Conservation (phyloP, 2,113 vertebrate species). For the Thermophis baileyi region DNA sequence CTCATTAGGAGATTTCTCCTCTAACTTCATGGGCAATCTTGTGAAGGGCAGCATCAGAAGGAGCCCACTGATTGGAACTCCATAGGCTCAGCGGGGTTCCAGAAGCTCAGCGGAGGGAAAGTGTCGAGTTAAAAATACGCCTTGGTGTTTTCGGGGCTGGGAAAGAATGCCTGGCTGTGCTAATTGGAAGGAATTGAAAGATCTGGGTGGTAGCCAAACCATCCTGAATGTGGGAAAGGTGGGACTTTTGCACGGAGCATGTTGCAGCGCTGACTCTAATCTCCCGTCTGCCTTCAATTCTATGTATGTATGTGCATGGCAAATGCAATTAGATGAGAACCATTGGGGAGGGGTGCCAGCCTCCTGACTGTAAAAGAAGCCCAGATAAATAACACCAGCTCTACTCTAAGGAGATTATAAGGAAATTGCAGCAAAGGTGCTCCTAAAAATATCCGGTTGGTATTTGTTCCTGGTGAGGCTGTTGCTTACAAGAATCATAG, state of each 20-base stretch:
- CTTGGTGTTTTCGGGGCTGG: slow-evolving; percentile 48
- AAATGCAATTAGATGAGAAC: slow-evolving; percentile 61
- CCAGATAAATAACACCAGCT: not conserved
- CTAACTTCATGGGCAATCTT: slow-evolving; percentile 65
- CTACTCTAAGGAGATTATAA: not conserved
- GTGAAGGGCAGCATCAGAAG: slow-evolving; percentile 66
- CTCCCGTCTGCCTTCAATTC: slow-evolving; percentile 34
- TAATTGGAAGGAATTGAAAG: slow-evolving; percentile 60
- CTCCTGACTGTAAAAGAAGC: slow-evolving; percentile 20
- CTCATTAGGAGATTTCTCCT: slow-evolving; percentile 62
- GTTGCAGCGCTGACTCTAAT: slow-evolving; percentile 56
- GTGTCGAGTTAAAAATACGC: slow-evolving; percentile 58
- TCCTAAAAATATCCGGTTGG: not conserved
- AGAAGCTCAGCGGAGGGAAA: slow-evolving; percentile 60
- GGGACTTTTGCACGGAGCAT: slow-evolving; percentile 50
- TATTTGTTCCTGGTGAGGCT: not conserved
- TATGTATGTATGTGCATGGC: slow-evolving; percentile 45
- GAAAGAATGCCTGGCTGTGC: slow-evolving; percentile 54
- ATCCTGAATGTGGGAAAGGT: slow-evolving; percentile 50
- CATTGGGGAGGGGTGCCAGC: slow-evolving; percentile 31
- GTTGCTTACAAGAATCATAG: not conserved
- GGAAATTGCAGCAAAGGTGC: not conserved
- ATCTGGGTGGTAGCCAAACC: slow-evolving; percentile 54
- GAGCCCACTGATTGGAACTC: slow-evolving; percentile 71
- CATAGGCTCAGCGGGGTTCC: slow-evolving; percentile 68